phyloP scores from a whole-genome alignment of 2,888 invertebrate species.

The Penaeus monodon region DNA sequence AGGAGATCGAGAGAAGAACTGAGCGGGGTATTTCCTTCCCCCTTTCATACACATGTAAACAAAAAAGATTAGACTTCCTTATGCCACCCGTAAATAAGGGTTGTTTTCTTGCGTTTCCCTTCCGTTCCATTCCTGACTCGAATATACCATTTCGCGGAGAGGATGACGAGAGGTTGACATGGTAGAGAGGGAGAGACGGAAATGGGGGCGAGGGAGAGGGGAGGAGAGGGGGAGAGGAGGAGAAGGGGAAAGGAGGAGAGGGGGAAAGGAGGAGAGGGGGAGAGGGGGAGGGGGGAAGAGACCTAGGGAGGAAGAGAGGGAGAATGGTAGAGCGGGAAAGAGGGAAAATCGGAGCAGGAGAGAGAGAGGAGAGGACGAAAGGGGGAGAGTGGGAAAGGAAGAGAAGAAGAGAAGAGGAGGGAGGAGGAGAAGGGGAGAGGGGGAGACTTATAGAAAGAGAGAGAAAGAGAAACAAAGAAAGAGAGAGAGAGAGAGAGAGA shows the following conservation, averaged over 20 bases:
- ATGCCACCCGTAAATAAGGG: too few relatives aligned
- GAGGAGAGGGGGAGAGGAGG: too few relatives aligned
- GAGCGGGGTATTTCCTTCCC: too few relatives aligned
- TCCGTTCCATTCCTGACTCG: too few relatives aligned
- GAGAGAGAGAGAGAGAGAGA: not conserved
- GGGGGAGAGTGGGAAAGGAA: not conserved
- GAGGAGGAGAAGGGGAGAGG: not conserved
- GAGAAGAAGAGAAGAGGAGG: conserved; percentile 15
- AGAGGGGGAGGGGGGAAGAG: not conserved
- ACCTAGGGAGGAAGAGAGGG: too few relatives aligned
- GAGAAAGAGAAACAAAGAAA: not conserved
- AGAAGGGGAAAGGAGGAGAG: not conserved
- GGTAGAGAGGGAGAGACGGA: not conserved
- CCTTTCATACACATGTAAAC: too few relatives aligned
- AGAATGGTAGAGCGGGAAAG: not conserved
- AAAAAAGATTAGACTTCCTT: too few relatives aligned
- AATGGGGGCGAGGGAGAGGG: too few relatives aligned
- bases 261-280: not conserved
- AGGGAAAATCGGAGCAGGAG: not conserved
- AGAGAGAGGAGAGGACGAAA: not conserved
- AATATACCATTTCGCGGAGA: too few relatives aligned
- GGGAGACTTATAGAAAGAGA: not conserved
- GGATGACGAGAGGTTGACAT: too few relatives aligned
- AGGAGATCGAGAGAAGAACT: too few relatives aligned
- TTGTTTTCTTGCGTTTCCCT: too few relatives aligned